These are phyloP conservation scores for Rhabdophis nuchalis DNA, from an alignment of 2,797 vertebrate genomes.

Conservation along the genomic window DNA sequence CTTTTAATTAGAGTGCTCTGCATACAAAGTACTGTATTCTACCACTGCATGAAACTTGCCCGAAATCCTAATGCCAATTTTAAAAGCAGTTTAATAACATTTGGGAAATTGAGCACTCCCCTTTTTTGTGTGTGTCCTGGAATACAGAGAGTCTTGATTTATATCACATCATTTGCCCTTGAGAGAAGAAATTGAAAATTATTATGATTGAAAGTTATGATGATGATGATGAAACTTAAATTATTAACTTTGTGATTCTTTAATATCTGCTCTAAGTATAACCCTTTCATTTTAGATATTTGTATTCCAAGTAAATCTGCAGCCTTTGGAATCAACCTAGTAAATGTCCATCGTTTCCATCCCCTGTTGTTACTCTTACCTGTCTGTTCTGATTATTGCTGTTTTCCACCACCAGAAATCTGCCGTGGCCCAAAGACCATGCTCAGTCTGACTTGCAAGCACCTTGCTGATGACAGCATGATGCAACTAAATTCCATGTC, in stretches of 20 bases:
- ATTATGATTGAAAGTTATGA: no score
- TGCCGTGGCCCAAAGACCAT: neutral
- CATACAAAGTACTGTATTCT: neutral
- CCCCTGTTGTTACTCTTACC: neutral
- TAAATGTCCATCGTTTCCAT: neutral
- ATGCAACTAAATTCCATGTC: neutral
- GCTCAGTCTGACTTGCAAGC: neutral
- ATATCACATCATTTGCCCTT: neutral
- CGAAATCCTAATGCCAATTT: neutral
- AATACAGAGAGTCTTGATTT: neutral
- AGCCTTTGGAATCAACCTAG: neutral
- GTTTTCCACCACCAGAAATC: neutral
- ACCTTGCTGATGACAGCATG: neutral
- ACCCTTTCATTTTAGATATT: neutral
- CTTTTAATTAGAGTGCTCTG: neutral
- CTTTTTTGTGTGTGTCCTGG: neutral
- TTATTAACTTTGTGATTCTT: neutral
- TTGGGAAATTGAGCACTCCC: neutral
- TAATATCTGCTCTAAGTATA: neutral
- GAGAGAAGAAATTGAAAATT: neutral
- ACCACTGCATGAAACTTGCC: neutral
- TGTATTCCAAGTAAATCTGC: neutral
- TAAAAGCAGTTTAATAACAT: neutral
- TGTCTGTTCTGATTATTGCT: neutral
- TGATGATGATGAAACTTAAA: neutral